These are phyloP conservation scores for Emydura subglobosa DNA, from an alignment of 2,113 vertebrate species.

Conservation along the genomic window DNA sequence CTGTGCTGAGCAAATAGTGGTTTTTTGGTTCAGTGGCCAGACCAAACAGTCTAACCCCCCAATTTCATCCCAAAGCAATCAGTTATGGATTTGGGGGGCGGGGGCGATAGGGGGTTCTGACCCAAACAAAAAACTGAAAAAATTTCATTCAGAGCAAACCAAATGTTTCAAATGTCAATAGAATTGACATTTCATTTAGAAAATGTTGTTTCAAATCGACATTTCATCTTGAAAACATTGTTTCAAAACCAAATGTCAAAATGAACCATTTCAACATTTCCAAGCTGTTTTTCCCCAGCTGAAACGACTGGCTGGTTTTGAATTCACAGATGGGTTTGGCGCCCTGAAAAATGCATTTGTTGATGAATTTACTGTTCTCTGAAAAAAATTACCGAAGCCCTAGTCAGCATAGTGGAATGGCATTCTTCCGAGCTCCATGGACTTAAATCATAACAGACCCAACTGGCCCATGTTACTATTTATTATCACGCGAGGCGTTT, in stretches of 20 bases:
- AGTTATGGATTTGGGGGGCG: not conserved
- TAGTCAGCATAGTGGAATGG: not conserved
- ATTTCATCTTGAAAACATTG: not conserved
- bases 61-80: not conserved
- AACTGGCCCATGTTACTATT: not conserved
- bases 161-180: not conserved
- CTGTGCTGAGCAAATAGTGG: too few relatives aligned
- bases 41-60: not conserved
- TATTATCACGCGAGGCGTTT: not conserved
- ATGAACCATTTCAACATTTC: not conserved
- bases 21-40: not conserved
- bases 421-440: not conserved
- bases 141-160: not conserved
- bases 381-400: not conserved
- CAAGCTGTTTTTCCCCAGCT: not conserved
- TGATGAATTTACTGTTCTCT: not conserved
- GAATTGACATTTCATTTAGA: not conserved
- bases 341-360: not conserved
- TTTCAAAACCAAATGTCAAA: not conserved
- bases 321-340: not conserved
- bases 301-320: not conserved
- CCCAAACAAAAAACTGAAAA: not conserved
- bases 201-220: not conserved
- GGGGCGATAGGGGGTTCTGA: not conserved
- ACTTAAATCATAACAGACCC: not conserved